A percentile compares a stretch with the other conserved stretches of the same genome.
Conservation (phyloP, 92 coral and sea anemone genomes). For the Actinostola sp. region DNA sequence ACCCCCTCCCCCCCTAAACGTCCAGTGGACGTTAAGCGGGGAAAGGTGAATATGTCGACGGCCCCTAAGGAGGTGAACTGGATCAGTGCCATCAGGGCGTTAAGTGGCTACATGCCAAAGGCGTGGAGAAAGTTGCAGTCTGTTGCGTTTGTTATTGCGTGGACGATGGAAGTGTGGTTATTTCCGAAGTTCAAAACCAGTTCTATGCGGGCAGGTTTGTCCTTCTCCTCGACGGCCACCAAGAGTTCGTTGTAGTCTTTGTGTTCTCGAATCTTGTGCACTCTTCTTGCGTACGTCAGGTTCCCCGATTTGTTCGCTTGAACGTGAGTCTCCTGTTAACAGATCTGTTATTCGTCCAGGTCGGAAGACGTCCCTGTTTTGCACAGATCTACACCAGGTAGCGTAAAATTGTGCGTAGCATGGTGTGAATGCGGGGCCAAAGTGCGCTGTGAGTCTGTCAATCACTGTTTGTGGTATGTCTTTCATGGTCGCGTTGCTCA, state of each 20-base stretch:
- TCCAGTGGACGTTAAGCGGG: too few relatives aligned
- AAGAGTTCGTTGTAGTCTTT: background rate
- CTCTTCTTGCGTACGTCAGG: background rate
- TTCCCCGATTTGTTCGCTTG: background rate
- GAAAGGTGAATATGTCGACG: too few relatives aligned
- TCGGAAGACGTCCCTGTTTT: background rate
- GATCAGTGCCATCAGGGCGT: too few relatives aligned
- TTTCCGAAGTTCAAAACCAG: background rate
- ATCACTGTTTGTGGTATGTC: background rate
- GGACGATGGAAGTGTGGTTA: too few relatives aligned
- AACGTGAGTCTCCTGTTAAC: background rate
- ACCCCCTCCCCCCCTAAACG: too few relatives aligned
- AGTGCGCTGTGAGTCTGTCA: background rate
- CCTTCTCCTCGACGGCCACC: background rate
- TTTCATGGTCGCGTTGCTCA: background rate
- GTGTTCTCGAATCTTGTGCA: background rate
- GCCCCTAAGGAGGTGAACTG: too few relatives aligned
- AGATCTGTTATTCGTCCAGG: constrained; percentile 1
- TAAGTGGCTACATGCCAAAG: too few relatives aligned
- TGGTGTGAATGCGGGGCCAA: too few relatives aligned
- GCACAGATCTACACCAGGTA: background rate
- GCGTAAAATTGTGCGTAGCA: background rate
- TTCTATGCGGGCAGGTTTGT: background rate
- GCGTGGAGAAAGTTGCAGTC: too few relatives aligned
- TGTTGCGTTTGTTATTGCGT: too few relatives aligned